phyloP scores from a whole-genome alignment of 2,797 vertebrate species.

The Merluccius polli region DNA sequence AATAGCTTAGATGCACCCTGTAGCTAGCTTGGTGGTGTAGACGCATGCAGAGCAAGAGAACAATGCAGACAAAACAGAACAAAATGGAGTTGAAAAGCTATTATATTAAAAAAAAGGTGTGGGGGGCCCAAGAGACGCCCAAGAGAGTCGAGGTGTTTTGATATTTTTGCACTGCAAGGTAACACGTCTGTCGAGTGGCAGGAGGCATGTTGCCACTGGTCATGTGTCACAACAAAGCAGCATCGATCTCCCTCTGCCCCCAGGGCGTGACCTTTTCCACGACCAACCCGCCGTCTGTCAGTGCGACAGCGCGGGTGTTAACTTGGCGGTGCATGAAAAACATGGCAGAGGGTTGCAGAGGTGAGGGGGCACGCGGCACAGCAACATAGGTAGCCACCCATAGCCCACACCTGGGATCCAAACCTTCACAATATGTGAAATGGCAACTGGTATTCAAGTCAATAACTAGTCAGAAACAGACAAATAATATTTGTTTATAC shows the following conservation, averaged over 20 bases:
- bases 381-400: slow-evolving; percentile 5
- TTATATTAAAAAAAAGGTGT: background rate
- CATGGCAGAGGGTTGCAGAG: background rate
- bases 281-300: slow-evolving; percentile 8
- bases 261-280: slow-evolving; percentile 58
- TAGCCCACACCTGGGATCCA: slow-evolving; percentile 9
- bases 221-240: slow-evolving; percentile 57
- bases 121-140: background rate
- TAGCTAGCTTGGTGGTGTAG: background rate
- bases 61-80: background rate
- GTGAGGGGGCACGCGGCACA: slow-evolving; percentile 8
- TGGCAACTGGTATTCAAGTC: background rate
- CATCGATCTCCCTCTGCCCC: slow-evolving; percentile 31
- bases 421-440: background rate
- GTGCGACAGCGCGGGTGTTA: background rate
- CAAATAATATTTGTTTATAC: too few species aligned
- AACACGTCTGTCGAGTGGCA: slow-evolving; percentile 35
- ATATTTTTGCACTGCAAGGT: slow-evolving; percentile 31
- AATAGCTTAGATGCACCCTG: background rate
- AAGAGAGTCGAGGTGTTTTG: slow-evolving; percentile 43
- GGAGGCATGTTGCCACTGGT: slow-evolving; percentile 41
- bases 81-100: background rate
- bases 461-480: background rate
- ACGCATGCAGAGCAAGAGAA: too few species aligned
- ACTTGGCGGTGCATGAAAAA: slow-evolving; percentile 18